phyloP scores from a whole-genome alignment of 2,113 vertebrate species.

The Nicator chloris region DNA sequence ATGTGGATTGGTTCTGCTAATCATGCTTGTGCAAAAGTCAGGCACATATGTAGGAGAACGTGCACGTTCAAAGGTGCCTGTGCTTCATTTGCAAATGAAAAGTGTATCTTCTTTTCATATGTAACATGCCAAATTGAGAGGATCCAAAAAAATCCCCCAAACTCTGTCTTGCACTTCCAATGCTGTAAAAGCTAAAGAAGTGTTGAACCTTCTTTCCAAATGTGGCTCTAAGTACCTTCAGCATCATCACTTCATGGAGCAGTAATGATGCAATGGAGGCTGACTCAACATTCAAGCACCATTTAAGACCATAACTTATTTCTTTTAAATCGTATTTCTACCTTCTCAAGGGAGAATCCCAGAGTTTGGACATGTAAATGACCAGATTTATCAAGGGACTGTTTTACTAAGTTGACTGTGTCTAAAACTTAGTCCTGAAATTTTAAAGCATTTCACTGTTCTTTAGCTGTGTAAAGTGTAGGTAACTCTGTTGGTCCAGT shows the following conservation, averaged over 20 bases:
- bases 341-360: neutral
- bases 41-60: neutral
- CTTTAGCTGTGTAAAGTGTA: neutral
- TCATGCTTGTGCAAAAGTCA: neutral
- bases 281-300: neutral
- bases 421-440: neutral
- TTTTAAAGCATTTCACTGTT: neutral
- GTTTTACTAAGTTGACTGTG: neutral
- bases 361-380: neutral
- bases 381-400: neutral
- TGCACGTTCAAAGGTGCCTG: neutral
- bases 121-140: neutral
- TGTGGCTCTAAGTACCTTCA: neutral
- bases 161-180: neutral
- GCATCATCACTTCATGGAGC: neutral
- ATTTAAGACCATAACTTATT: neutral
- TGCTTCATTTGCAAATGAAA: neutral
- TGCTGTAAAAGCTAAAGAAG: neutral
- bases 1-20: neutral
- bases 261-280: neutral
- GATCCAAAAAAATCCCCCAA: neutral
- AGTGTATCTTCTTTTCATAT: neutral
- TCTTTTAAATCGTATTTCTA: neutral
- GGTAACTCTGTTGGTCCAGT: neutral
- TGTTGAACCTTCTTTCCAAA: neutral